Conservation (phyloP, 2,888 invertebrate genomes). For the Linnaemya vulpina region DNA sequence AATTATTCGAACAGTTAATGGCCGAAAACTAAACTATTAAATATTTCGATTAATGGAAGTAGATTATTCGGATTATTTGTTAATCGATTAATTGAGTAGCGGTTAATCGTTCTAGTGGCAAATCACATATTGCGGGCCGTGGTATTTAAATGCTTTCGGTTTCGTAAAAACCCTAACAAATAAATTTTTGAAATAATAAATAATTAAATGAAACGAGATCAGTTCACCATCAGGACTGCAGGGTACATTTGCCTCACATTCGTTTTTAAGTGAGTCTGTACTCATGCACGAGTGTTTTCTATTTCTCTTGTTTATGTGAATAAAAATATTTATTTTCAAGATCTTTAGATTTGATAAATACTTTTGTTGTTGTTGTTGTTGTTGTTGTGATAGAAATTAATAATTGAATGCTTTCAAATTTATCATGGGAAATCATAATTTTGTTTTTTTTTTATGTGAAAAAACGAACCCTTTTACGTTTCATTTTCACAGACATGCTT, state of each 20-base stretch:
- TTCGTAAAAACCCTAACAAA: too few relatives aligned
- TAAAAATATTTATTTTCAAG: constrained; percentile 32
- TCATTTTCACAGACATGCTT: background rate
- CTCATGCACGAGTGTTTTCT: background rate
- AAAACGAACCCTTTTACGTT: background rate
- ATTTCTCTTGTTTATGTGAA: constrained; percentile 22
- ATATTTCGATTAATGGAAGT: too few relatives aligned
- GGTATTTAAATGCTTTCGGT: too few relatives aligned
- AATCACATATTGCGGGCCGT: too few relatives aligned
- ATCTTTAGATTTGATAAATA: constrained; percentile 58
- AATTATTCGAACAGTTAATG: too few relatives aligned
- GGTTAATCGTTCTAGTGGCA: too few relatives aligned
- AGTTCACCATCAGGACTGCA: too few relatives aligned
- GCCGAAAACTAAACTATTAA: too few relatives aligned
- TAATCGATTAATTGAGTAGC: too few relatives aligned
- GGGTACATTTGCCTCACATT: constrained; percentile 1
- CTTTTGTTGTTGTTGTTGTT: constrained; percentile 2
- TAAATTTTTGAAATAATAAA: too few relatives aligned
- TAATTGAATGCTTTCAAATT: constrained; percentile 81
- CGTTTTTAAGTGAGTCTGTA: background rate
- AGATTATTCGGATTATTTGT: too few relatives aligned
- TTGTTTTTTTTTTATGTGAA: background rate
- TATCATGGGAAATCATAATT: constrained; percentile 77
- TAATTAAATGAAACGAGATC: too few relatives aligned
- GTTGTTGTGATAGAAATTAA: constrained; percentile 74